Evolutionary conservation across 2,113 vertebrate species (phyloP), one percentile per base, ranked within the genome.

Genomic region (Lepus timidus): DNA sequence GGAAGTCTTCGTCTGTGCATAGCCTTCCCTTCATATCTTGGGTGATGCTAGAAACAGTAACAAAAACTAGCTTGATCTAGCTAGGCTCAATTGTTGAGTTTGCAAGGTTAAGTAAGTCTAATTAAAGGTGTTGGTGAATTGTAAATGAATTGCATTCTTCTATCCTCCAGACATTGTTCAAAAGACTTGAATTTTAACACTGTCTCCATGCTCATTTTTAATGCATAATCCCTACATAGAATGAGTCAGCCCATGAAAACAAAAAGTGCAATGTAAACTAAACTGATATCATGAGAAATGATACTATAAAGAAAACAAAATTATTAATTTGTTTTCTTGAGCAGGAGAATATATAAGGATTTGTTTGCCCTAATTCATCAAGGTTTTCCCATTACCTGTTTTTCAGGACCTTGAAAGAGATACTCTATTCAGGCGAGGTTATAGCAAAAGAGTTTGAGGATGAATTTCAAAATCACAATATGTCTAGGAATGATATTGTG

Each of bases 61-160:
- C 85, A 95, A 94, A 97, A 96, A 82, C 25, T 85, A 44, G 62
- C 25, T 91, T 80, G n/a, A n/a, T n/a, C n/a, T n/a, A n/a, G n/a
- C n/a, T n/a, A n/a, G n/a, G n/a, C n/a, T n/a, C n/a, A 91, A 95
- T 91, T 95, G 74, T 96, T 96, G 95, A 95, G 88, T 36, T 88
- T 95, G 55, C 92, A 95, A 96, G 90, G 92, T 96, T 97, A 96
- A 96, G 79, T 33, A 82, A 76, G 75, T 86, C 82, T 96, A 96
- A 97, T 97, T 96, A 96, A 95, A 95, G n/a, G 61, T 79, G 75
- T 70, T 94, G 20, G 61, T 93, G 92, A 95, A 96, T 96, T 96
- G 89, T 73, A 89, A 96, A 89, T 83, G 55, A 88, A 11, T 94
- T 44, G 8, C 79, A 88, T 95, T 85, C 25, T 87, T 92, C 83